phyloP scores from a whole-genome alignment of 2,888 invertebrate genomes.

The Osmoderma eremita region DNA sequence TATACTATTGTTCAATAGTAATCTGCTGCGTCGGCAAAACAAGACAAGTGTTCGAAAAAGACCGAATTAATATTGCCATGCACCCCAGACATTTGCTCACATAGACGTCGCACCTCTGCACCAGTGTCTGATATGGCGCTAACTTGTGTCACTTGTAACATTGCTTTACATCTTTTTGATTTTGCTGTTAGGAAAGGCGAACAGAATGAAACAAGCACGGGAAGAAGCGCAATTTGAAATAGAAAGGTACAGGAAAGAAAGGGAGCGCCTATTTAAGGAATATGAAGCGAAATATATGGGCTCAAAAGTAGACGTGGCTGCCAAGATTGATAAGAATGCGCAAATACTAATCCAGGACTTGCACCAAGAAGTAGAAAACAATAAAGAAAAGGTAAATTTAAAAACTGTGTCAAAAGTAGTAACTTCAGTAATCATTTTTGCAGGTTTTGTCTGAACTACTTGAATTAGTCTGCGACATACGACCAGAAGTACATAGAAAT shows the following conservation, averaged over 20 bases:
- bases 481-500: slow-evolving; percentile 59
- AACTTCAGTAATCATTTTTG: slow-evolving; percentile 47
- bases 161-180: background rate
- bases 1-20: no score
- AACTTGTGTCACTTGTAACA: no score
- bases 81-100: no score
- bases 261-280: slow-evolving; percentile 60
- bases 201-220: slow-evolving; percentile 61
- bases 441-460: slow-evolving; percentile 59
- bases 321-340: slow-evolving; percentile 61
- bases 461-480: slow-evolving; percentile 55
- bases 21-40: no score
- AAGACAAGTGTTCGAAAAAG: no score
- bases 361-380: slow-evolving; percentile 55
- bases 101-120: no score
- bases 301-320: slow-evolving; percentile 60
- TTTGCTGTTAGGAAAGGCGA: slow-evolving; percentile 57
- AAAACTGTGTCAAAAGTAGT: background rate
- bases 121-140: no score
- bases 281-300: slow-evolving; percentile 62
- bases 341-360: slow-evolving; percentile 55
- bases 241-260: slow-evolving; percentile 59
- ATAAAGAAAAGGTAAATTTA: slow-evolving; percentile 56
- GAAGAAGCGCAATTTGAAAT: slow-evolving; percentile 62
- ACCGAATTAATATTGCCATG: no score